Percentiles rank a stretch among this genome's conserved stretches.
Evolutionary conservation across 2,113 vertebrate genomes (phyloP).

Genomic region (Xenopus laevis): DNA sequence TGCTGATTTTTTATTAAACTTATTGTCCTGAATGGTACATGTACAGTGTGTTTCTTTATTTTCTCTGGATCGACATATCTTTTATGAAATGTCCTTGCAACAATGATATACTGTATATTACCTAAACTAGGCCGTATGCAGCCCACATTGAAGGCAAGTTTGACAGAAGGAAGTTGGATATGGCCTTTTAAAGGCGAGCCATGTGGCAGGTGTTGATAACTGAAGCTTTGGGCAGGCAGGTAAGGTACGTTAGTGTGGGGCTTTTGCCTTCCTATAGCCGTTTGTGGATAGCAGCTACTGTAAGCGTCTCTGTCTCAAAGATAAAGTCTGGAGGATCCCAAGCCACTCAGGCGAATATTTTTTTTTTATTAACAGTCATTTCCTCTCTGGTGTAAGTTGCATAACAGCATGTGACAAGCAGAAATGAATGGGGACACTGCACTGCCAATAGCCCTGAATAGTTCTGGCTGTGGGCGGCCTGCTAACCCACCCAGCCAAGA

Average conservation of each 20-base stretch:
- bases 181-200: slow-evolving; percentile 58
- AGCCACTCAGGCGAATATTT: slow-evolving; percentile 62
- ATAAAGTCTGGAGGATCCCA: slow-evolving; percentile 69
- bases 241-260: slow-evolving; percentile 61
- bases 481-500: slow-evolving; percentile 84
- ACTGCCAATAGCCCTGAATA: slow-evolving; percentile 73
- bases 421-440: slow-evolving; percentile 76
- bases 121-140: too few species aligned
- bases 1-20: too few species aligned
- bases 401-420: slow-evolving; percentile 82
- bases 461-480: slow-evolving; percentile 75
- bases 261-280: slow-evolving; percentile 73
- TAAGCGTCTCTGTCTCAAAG: slow-evolving; percentile 71
- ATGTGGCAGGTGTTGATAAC: slow-evolving; percentile 79
- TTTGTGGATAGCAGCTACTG: slow-evolving; percentile 67
- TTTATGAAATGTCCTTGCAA: too few species aligned
- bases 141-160: neutral
- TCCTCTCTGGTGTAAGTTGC: slow-evolving; percentile 81
- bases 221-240: slow-evolving; percentile 62
- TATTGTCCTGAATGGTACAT: too few species aligned
- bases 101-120: too few species aligned
- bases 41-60: too few species aligned
- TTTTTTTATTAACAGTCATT: slow-evolving; percentile 73
- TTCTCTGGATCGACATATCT: too few species aligned
- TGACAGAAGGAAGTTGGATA: slow-evolving; percentile 8